Base-by-base conservation (phyloP, 2,113 vertebrate species). In the Pelvicachromis taeniatus region DNA sequence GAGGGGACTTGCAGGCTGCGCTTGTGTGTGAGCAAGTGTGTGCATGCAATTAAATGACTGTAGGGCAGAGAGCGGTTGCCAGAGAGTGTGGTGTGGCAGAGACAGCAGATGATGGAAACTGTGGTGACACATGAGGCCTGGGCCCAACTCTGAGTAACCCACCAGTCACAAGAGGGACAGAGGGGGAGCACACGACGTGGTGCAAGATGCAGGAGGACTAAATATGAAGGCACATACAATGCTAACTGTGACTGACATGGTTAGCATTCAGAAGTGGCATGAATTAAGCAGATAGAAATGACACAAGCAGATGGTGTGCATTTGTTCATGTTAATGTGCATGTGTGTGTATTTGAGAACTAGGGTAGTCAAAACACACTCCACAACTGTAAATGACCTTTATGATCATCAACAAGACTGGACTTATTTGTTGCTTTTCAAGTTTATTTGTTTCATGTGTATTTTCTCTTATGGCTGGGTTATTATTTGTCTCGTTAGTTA, bases 111-210 rank as follows among this genome's bases (percentile, higher is more conserved):
- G 97, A 98, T 94, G 96, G 95, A 83, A 97, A 95, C 94, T 92
- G 91, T 95, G 95, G 94, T 97, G 97, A 97, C 97, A 97, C 96
- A 97, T 96, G 96, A 97, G 95, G 96, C 95, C 95, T 85, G 90
- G 94, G 95, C 96, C 96, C 93, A 93, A 95, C 95, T 96, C 95
- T 96, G 95, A 96, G 96, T 95, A 97, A 97, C 95, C 96, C 95
- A 97, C 95, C 88, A 93, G 94, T 94, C 92, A 94, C 89, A 89
- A 82, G 86, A 90, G 89, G 83, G 88, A 82, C 80, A 23, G 83
- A 78, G 87, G 89, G 83, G 81, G 86, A 61, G 88, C 52, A 35
- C 83, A 80, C 81, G 61, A 82, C 77, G 82, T 21, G 54, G 52
- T 50, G 78, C 85, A 53, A 84, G 59, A 85, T 73, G 29, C 77